phyloP scores from a whole-genome alignment of 2,113 vertebrate species.

The Proteles cristata region DNA sequence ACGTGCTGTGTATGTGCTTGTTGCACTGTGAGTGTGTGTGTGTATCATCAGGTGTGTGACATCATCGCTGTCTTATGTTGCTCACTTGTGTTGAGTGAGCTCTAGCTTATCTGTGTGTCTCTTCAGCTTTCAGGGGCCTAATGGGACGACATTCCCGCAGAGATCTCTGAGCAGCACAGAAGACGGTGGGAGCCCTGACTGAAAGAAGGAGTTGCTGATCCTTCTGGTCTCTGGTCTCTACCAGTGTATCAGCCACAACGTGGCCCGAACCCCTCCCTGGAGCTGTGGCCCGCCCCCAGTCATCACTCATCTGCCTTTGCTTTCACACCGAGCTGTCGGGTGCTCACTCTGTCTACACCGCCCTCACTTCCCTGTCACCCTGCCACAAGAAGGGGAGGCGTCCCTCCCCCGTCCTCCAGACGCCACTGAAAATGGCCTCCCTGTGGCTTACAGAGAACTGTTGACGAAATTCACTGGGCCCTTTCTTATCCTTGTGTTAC shows the following conservation, averaged over 20 bases:
- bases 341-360: neutral
- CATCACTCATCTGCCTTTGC: neutral
- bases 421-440: neutral
- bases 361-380: neutral
- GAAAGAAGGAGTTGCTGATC: neutral
- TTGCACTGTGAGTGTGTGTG: neutral
- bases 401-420: neutral
- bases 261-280: neutral
- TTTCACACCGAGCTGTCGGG: neutral
- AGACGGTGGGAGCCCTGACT: no score
- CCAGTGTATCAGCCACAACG: neutral
- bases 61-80: neutral
- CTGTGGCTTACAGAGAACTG: neutral
- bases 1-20: neutral
- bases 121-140: neutral
- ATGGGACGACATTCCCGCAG: neutral
- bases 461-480: neutral
- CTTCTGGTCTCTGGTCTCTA: neutral
- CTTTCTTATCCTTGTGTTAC: neutral
- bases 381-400: neutral
- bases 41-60: neutral
- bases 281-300: neutral
- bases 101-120: neutral
- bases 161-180: neutral
- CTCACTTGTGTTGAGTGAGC: neutral